phyloP scores from a whole-genome alignment of 2,113 vertebrate species.

The Cyanoderma ruficeps region DNA sequence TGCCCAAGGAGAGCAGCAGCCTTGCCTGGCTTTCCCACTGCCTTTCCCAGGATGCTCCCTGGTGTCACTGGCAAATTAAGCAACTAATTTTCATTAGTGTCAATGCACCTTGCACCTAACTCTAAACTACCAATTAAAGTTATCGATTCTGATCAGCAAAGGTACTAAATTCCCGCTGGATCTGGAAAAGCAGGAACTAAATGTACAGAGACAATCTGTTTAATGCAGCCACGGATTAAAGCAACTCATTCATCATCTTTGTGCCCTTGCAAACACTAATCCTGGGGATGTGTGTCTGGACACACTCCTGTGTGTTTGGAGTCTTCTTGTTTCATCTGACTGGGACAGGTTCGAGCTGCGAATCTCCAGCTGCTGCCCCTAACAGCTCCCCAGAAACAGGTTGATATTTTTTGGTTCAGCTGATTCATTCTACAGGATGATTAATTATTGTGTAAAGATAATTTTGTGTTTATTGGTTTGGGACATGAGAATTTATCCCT shows the following conservation, averaged over 20 bases:
- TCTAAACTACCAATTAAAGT: constrained; percentile 6
- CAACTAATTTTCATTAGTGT: constrained; percentile 17
- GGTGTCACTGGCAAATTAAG: background rate
- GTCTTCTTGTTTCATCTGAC: background rate
- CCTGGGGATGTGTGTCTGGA: background rate
- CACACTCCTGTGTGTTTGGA: background rate
- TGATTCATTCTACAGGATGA: background rate
- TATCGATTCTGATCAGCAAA: background rate
- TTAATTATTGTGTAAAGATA: background rate
- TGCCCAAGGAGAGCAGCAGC: background rate
- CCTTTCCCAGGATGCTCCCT: background rate
- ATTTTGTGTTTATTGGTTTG: constrained; percentile 13
- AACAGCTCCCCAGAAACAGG: background rate
- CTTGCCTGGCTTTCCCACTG: background rate
- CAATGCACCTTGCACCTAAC: background rate
- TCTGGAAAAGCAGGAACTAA: constrained; percentile 10
- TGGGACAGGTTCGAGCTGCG: background rate
- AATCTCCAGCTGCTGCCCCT: background rate
- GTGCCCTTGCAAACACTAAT: background rate
- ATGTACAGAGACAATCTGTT: background rate
- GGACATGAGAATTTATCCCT: background rate
- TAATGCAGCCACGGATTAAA: background rate
- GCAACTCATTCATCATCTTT: background rate
- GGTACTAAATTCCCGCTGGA: background rate
- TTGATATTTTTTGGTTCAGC: background rate